Conservation (phyloP, 2,888 invertebrate species). For the Pachliopta kotzebuea region DNA sequence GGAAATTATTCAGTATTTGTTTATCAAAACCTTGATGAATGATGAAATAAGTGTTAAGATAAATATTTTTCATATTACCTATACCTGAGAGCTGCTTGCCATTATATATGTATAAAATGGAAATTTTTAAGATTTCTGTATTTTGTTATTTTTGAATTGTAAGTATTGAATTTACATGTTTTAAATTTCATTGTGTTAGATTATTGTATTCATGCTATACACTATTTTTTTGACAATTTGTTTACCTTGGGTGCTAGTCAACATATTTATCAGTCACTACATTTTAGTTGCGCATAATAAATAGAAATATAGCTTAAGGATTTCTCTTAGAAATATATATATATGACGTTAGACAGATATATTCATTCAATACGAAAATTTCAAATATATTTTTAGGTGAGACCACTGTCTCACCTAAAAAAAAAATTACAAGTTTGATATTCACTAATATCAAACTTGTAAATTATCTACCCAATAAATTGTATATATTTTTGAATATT, state of each 20-base stretch:
- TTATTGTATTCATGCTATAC: conserved; percentile 3
- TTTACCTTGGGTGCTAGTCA: conserved; percentile 49
- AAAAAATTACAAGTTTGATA: too few relatives aligned
- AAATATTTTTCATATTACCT: not conserved
- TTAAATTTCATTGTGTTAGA: conserved; percentile 10
- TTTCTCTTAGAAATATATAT: conserved; percentile 8
- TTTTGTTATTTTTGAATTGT: not conserved
- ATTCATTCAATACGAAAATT: conserved; percentile 3
- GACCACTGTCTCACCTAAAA: not conserved
- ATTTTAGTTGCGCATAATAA: conserved; percentile 29
- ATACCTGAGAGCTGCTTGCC: conserved; percentile 22
- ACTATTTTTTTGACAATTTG: conserved; percentile 9
- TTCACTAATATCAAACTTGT: too few relatives aligned
- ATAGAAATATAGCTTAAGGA: conserved; percentile 1
- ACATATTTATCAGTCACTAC: conserved; percentile 32
- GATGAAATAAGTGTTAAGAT: not conserved
- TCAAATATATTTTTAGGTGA: conserved; percentile 24
- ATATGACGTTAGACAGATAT: conserved; percentile 5
- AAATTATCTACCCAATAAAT: conserved; percentile 4
- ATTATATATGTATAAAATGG: conserved; percentile 6
- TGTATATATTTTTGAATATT: conserved; percentile 18
- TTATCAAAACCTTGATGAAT: conserved; percentile 9
- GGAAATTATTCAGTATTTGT: conserved; percentile 17
- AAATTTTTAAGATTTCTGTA: conserved; percentile 3
- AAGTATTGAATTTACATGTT: conserved; percentile 5